These are phyloP conservation scores for Eupithecia dodoneata DNA, from an alignment of 2,888 invertebrate species.

Conservation along the genomic window DNA sequence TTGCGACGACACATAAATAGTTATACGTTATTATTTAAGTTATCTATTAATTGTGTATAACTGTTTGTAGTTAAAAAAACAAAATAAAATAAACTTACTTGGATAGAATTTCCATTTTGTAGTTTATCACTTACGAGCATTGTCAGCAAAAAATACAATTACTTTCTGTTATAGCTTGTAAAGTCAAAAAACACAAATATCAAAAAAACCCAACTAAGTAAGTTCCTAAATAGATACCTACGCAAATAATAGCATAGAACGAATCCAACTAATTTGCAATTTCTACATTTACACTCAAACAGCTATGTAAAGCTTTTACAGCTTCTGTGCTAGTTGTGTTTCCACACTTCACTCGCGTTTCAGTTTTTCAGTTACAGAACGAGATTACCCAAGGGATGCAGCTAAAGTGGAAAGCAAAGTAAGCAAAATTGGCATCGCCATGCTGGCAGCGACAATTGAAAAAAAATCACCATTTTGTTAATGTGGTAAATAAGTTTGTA, in stretches of 20 bases:
- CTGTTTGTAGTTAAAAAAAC: too few species aligned
- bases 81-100: too few species aligned
- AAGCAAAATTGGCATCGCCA: background rate
- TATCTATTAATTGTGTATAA: too few species aligned
- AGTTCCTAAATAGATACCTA: background rate
- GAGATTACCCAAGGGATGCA: slow-evolving; percentile 4
- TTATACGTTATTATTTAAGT: too few species aligned
- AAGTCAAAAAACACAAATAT: background rate
- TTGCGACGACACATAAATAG: too few species aligned
- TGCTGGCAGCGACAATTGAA: background rate
- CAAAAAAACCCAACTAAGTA: background rate
- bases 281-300: background rate
- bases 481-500: background rate
- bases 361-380: background rate
- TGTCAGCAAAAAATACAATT: too few species aligned
- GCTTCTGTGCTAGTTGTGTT: background rate
- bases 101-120: too few species aligned
- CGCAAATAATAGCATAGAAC: slow-evolving; percentile 19
- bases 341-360: slow-evolving; percentile 4
- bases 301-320: background rate
- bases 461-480: background rate
- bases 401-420: background rate
- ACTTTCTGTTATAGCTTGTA: too few species aligned
- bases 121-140: too few species aligned
- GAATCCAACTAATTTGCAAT: slow-evolving; percentile 14